phyloP scores from a whole-genome alignment of 2,797 vertebrate species.

The Arvicola amphibius region DNA sequence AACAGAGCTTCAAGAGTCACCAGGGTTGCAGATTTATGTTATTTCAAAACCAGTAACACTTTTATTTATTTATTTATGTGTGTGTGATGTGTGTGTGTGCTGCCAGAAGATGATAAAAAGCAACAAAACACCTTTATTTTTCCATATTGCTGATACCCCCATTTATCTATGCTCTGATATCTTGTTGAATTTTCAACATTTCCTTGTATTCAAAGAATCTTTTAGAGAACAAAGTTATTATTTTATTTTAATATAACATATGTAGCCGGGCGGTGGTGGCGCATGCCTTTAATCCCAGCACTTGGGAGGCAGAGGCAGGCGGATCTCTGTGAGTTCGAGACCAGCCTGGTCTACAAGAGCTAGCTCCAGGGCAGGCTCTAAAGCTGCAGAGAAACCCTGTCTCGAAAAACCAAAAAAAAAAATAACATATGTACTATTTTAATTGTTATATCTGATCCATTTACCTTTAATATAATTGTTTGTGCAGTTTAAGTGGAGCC shows the following conservation, averaged over 20 bases:
- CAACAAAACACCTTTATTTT: background rate
- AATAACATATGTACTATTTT: background rate
- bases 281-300: too few species aligned
- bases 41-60: background rate
- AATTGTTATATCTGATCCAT: background rate
- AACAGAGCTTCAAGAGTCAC: background rate
- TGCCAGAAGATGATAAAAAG: background rate
- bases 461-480: conserved; percentile 35
- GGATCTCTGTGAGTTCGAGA: too few species aligned
- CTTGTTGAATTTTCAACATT: background rate
- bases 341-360: too few species aligned
- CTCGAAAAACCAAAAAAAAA: too few species aligned
- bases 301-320: too few species aligned
- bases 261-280: too few species aligned
- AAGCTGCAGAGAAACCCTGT: too few species aligned
- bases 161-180: background rate
- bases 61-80: background rate
- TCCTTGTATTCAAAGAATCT: background rate
- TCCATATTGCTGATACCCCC: background rate
- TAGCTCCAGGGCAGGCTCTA: too few species aligned
- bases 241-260: background rate
- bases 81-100: background rate
- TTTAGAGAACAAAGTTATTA: background rate
- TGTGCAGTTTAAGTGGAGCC: background rate
- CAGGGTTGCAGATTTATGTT: background rate